Percentiles rank a stretch among this genome's conserved stretches.
Evolutionary conservation across 2,888 invertebrate species (phyloP).

Genomic region (Latrodectus elegans): DNA sequence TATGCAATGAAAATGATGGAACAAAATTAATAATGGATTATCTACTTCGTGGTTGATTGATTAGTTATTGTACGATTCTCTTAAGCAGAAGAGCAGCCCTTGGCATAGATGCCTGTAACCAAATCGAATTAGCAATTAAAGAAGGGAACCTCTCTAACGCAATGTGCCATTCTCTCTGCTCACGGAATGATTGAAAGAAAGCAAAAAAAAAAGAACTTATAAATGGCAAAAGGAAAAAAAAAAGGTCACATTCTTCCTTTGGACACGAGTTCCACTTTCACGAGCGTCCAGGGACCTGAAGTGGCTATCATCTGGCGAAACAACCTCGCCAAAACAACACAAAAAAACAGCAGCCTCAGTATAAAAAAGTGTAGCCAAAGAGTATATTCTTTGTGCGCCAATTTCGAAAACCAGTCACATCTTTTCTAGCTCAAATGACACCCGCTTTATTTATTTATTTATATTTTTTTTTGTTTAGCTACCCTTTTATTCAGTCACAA

Average conservation of each 20-base stretch:
- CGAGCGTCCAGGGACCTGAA: background rate
- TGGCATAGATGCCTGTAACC: too few species aligned
- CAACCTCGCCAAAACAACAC: background rate
- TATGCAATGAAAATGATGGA: too few species aligned
- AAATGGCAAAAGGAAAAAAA: background rate
- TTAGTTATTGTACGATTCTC: too few species aligned
- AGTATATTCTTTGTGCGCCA: constrained; percentile 8
- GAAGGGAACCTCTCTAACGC: background rate
- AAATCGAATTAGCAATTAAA: background rate
- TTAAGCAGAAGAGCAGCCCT: too few species aligned
- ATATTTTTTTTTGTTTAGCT: background rate
- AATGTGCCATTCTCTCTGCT: too few species aligned
- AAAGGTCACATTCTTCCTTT: constrained; percentile 2
- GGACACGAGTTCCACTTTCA: constrained; percentile 5
- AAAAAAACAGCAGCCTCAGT: constrained; percentile 7
- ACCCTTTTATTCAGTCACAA: constrained; percentile 18
- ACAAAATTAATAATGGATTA: too few species aligned
- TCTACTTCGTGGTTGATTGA: too few species aligned
- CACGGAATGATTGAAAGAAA: too few species aligned
- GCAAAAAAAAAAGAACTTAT: background rate
- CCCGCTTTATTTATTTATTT: constrained; percentile 9
- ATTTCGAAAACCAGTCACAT: constrained; percentile 60
- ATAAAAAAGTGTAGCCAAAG: background rate
- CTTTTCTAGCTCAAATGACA: constrained; percentile 48
- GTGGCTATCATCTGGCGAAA: constrained; percentile 2